phyloP scores from a whole-genome alignment of 53 echinoderm and acorn worm genomes.

The Echinometra lucunter region DNA sequence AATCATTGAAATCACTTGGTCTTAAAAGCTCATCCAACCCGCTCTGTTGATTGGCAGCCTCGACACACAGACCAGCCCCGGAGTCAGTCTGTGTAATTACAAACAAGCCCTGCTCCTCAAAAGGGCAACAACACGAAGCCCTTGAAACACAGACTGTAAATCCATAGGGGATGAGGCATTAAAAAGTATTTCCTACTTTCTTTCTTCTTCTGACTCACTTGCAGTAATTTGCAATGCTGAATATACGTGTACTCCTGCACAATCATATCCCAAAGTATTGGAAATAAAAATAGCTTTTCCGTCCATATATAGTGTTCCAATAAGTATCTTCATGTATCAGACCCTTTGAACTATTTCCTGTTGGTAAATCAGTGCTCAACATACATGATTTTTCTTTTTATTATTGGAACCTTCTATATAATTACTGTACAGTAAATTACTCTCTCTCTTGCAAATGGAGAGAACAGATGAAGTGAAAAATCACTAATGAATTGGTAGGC shows the following conservation, averaged over 20 bases:
- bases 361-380: conserved; percentile 6
- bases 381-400: neutral
- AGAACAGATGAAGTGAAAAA: neutral
- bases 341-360: conserved; percentile 43
- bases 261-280: neutral
- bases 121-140: conserved; percentile 26
- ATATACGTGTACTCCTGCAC: neutral
- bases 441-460: neutral
- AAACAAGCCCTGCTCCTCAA: neutral
- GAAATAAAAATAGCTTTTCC: conserved; percentile 41
- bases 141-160: conserved; percentile 13
- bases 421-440: neutral
- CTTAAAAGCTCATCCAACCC: neutral
- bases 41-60: neutral
- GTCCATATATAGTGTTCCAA: neutral
- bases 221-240: neutral
- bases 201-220: conserved; percentile 42
- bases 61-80: neutral
- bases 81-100: neutral
- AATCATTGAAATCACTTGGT: neutral
- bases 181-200: conserved; percentile 25
- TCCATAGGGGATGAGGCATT: conserved; percentile 30
- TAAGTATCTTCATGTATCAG: neutral
- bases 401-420: too few species aligned
- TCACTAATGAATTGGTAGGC: neutral